Percentiles rank a stretch among this genome's conserved stretches.
phyloP scores from a whole-genome alignment of 2,113 vertebrate genomes.

The Malurus cyaneus region DNA sequence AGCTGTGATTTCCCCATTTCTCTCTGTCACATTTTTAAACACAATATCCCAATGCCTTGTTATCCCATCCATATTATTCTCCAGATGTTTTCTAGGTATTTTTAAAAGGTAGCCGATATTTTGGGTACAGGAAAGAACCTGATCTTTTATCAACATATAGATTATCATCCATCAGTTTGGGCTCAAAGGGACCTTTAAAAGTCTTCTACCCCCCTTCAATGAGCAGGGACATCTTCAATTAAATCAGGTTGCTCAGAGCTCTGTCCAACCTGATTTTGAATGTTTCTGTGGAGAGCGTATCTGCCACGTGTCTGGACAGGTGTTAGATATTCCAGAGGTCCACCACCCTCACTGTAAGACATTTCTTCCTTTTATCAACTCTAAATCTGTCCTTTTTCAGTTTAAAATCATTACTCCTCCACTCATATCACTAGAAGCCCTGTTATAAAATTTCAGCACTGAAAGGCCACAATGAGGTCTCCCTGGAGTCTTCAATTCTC shows the following conservation, averaged over 20 bases:
- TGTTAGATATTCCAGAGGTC: background rate
- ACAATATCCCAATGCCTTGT: background rate
- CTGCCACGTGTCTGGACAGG: background rate
- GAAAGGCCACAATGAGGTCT: background rate
- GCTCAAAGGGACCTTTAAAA: background rate
- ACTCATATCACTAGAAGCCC: background rate
- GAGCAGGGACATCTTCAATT: background rate
- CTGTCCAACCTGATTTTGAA: background rate
- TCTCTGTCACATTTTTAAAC: background rate
- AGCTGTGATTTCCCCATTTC: background rate
- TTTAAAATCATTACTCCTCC: background rate
- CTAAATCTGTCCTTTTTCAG: background rate
- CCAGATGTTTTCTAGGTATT: background rate
- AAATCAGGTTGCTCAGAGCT: background rate
- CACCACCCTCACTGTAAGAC: background rate
- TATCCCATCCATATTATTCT: background rate
- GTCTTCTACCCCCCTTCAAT: background rate
- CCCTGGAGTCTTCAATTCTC: background rate
- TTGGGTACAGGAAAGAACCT: background rate
- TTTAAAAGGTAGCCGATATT: background rate
- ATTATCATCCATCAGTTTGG: background rate
- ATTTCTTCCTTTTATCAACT: background rate
- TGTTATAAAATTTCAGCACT: background rate
- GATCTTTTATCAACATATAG: background rate
- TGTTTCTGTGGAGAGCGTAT: background rate